These are phyloP conservation scores for Ormia ochracea DNA, from an alignment of 2,888 invertebrate species.

Conservation along the genomic window DNA sequence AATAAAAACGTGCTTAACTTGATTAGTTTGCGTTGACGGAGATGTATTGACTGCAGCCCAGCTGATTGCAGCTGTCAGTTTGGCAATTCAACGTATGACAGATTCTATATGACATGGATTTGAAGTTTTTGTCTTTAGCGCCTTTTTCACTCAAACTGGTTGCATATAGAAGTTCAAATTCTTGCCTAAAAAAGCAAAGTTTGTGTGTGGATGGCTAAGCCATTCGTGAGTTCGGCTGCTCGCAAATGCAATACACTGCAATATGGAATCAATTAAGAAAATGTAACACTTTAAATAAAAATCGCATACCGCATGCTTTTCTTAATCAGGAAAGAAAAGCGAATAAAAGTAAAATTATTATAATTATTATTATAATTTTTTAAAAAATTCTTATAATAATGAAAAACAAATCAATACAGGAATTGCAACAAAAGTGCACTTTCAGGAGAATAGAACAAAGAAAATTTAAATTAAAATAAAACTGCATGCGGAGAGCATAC, in stretches of 20 bases:
- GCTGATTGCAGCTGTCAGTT: too few relatives aligned
- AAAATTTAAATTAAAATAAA: too few relatives aligned
- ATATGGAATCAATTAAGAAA: background rate
- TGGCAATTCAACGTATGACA: too few relatives aligned
- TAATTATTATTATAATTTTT: background rate
- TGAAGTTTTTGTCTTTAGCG: background rate
- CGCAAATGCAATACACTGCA: slow-evolving; percentile 17
- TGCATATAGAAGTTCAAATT: background rate
- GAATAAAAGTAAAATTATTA: background rate
- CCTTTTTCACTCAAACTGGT: background rate
- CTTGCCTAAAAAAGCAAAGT: background rate
- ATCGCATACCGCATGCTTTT: background rate
- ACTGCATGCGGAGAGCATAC: too few relatives aligned
- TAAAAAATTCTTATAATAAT: too few relatives aligned
- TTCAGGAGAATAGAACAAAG: too few relatives aligned
- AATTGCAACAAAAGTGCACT: background rate
- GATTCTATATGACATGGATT: background rate
- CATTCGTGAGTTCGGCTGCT: slow-evolving; percentile 1
- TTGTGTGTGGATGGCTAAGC: slow-evolving; percentile 1
- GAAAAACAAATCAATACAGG: background rate
- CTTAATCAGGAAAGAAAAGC: background rate
- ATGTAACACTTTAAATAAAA: background rate
- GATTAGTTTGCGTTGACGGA: too few relatives aligned
- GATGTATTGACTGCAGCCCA: too few relatives aligned
- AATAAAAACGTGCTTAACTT: too few relatives aligned